phyloP scores from a whole-genome alignment of 2,888 invertebrate genomes.

The Odontocerum albicorne region DNA sequence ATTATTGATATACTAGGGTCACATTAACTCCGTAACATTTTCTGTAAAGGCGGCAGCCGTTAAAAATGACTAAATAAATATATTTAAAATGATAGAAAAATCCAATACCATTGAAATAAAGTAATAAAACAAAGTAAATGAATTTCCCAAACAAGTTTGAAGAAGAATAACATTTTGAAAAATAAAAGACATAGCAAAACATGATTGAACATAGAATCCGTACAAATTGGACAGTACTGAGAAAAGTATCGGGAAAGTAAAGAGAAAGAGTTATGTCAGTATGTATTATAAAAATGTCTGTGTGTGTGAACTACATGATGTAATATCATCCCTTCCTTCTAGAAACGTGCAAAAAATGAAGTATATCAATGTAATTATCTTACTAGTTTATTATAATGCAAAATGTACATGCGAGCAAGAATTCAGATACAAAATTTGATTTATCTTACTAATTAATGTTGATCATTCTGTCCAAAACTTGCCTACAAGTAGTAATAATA shows the following conservation, averaged over 20 bases:
- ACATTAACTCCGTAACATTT: too few species aligned
- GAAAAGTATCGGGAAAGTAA: not conserved
- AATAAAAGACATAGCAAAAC: too few species aligned
- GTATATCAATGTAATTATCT: constrained; percentile 28
- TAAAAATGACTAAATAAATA: too few species aligned
- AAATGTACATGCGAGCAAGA: constrained; percentile 63
- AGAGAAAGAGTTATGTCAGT: not conserved
- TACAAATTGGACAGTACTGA: too few species aligned
- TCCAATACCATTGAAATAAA: too few species aligned
- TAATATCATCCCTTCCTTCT: constrained; percentile 22
- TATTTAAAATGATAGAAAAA: too few species aligned
- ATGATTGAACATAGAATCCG: too few species aligned
- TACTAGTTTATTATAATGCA: constrained; percentile 37
- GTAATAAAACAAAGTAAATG: too few species aligned
- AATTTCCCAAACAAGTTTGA: too few species aligned
- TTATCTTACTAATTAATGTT: constrained; percentile 51
- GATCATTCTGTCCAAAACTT: constrained; percentile 60
- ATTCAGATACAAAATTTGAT: constrained; percentile 62
- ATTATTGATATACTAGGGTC: too few species aligned
- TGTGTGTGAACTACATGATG: constrained; percentile 25
- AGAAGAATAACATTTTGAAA: too few species aligned
- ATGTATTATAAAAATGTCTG: constrained; percentile 8
- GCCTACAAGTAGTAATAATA: constrained; percentile 56
- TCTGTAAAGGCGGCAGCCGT: too few species aligned
- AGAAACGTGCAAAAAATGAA: constrained; percentile 32